phyloP scores from a whole-genome alignment of 1,140 invertebrate genomes.

The Magallana ariakensis region DNA sequence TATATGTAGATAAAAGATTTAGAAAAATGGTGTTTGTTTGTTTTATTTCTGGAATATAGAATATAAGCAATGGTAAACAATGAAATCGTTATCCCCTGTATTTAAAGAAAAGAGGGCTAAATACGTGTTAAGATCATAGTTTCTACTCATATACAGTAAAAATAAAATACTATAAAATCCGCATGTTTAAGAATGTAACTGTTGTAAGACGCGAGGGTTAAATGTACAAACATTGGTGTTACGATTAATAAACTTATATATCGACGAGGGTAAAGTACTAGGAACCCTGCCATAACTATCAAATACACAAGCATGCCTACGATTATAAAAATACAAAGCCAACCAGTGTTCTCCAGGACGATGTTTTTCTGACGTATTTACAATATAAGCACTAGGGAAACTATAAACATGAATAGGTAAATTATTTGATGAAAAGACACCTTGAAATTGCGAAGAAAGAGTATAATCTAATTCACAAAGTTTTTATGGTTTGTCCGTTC shows the following conservation, averaged over 20 bases:
- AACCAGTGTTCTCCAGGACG: neutral
- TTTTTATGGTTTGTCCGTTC: constrained; percentile 5
- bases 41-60: neutral
- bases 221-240: neutral
- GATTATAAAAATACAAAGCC: neutral
- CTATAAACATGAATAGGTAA: neutral
- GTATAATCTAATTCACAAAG: neutral
- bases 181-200: neutral
- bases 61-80: neutral
- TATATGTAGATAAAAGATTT: neutral
- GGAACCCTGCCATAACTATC: neutral
- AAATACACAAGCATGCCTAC: neutral
- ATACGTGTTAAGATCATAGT: neutral
- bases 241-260: neutral
- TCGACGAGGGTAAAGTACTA: neutral
- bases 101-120: neutral
- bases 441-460: neutral
- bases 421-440: constrained; percentile 26
- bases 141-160: neutral
- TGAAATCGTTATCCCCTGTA: neutral
- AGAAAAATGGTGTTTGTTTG: neutral
- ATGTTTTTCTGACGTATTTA: neutral
- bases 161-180: neutral
- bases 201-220: no score
- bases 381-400: constrained; percentile 30